Evolutionary conservation across 2,888 invertebrate genomes (phyloP), one percentile per base, ranked within the genome.

Genomic region (Xestoiulus laeticollis): DNA sequence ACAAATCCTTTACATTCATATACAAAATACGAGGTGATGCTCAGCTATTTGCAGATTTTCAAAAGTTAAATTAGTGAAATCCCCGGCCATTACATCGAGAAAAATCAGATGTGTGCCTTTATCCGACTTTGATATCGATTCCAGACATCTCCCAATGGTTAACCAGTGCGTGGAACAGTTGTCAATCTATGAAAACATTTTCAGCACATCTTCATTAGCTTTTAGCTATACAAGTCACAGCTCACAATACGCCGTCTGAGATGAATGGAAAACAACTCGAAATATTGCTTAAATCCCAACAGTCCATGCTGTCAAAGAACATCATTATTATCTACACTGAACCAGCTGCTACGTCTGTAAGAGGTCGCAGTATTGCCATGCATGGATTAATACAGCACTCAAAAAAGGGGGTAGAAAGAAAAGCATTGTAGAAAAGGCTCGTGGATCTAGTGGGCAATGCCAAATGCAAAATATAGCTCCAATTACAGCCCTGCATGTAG

Each of bases 231-330:
- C 78, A 10, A 32, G 78, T 78, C 30, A 26, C 16, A 2, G 30
- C 78, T 59, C n/a, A 22, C 59, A 22, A 59, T 59, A n/a, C 59
- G 4, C 10, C 5, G 16, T 59, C 59, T 78, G 78, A 30, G 78
- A 78, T 78, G 26, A 78, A 78, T 78, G 78, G 78, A 78, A 78
- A 78, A 78, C 78, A 78, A 78, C 30, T 78, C 78, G 30, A 16
- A 78, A 78, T 78, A 78, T 78, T 78, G 78, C 78, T 78, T 26
- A 78, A 78, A 78, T 78, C 78, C 78, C 78, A 78, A 78, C 16
- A 32, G 78, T 78, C 78, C 78, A 30, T 32, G 30, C 30, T 26
- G 78, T 78, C 78, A 78, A 78, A 78, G 78, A 78, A 30, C 78
- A 78, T 78, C 78, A 78, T 78, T 78, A 78, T 78, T 78, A 78